Percentiles rank a stretch among this genome's conserved stretches.
Conservation (phyloP, 2,113 vertebrate species). For the Lagopus leucura region DNA sequence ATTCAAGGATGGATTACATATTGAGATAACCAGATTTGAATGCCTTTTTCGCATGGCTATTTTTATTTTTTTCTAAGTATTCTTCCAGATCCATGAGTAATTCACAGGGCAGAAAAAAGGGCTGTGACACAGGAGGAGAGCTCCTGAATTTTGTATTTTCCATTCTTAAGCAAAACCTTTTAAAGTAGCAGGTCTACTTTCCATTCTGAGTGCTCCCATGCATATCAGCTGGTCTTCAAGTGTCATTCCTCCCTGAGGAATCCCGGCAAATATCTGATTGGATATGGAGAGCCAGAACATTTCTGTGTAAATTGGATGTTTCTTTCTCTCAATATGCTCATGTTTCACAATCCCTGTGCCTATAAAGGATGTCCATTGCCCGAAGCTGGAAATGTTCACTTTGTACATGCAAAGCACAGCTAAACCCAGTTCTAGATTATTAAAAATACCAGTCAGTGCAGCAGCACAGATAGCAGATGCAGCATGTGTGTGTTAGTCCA, state of each 20-base stretch:
- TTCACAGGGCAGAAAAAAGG: background rate
- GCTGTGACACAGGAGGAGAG: background rate
- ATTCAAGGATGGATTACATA: background rate
- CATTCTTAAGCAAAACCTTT: background rate
- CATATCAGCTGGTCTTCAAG: slow-evolving; percentile 63
- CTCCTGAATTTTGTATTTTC: background rate
- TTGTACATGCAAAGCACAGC: background rate
- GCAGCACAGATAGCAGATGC: background rate
- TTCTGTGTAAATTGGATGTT: slow-evolving; percentile 63
- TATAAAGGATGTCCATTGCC: slow-evolving; percentile 52
- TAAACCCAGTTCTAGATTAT: background rate
- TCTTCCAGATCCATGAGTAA: background rate
- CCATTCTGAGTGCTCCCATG: background rate
- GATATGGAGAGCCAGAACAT: slow-evolving; percentile 51
- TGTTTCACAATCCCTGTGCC: slow-evolving; percentile 56
- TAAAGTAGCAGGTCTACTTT: background rate
- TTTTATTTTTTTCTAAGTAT: background rate
- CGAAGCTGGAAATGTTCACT: slow-evolving; percentile 55
- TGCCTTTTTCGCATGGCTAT: background rate
- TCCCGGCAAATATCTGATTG: slow-evolving; percentile 43
- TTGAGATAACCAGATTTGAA: background rate
- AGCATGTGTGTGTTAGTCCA: background rate
- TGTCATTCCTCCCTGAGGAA: background rate
- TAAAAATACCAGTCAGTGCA: background rate
- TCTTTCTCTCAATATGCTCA: slow-evolving; percentile 56